phyloP scores from a whole-genome alignment of 2,797 vertebrate species.

The Chelonia mydas region DNA sequence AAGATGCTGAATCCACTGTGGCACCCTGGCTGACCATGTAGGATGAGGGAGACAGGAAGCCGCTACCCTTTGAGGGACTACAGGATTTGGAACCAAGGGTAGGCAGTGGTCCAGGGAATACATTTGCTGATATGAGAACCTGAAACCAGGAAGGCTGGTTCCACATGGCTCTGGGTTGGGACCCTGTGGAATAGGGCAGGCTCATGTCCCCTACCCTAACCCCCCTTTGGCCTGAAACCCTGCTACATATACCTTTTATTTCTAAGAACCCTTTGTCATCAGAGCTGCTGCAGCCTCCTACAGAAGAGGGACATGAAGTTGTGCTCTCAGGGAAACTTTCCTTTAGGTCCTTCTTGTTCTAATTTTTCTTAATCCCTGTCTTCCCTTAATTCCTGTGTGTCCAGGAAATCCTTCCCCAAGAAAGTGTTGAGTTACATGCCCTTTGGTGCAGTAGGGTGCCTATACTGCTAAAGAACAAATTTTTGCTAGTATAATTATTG shows the following conservation, averaged over 20 bases:
- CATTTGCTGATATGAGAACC: neutral
- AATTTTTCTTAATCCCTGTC: neutral
- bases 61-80: neutral
- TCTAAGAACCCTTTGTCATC: neutral
- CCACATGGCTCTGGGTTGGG: too few relatives aligned
- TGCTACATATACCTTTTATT: neutral
- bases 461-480: neutral
- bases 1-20: too few relatives aligned
- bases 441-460: neutral
- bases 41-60: neutral
- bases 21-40: neutral
- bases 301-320: neutral
- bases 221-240: neutral
- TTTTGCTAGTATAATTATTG: neutral
- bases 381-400: neutral
- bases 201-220: too few relatives aligned
- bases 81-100: neutral
- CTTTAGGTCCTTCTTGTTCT: fast-evolving
- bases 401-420: neutral
- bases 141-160: neutral
- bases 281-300: neutral
- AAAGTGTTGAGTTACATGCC: neutral
- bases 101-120: neutral
- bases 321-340: neutral
- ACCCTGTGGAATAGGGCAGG: neutral